phyloP scores from a whole-genome alignment of 2,113 vertebrate species.

The Pangasianodon hypophthalmus region DNA sequence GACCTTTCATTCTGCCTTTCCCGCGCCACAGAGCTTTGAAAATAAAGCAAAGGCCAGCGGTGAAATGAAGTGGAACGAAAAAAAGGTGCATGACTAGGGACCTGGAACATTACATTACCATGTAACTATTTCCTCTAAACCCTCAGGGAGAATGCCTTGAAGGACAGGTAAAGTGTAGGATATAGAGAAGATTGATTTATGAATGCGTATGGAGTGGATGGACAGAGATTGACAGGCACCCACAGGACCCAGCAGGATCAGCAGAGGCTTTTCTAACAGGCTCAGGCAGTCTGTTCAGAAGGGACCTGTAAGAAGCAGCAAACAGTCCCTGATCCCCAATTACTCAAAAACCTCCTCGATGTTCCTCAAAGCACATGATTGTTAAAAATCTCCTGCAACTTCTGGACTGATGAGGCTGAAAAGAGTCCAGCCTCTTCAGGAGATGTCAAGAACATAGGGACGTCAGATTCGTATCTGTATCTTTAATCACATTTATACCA shows the following conservation, averaged over 20 bases:
- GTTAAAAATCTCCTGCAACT: conserved; percentile 15
- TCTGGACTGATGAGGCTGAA: conserved; percentile 26
- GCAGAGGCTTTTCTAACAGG: conserved; percentile 39
- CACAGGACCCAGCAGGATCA: conserved; percentile 37
- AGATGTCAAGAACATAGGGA: not conserved
- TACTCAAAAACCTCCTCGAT: conserved; percentile 30
- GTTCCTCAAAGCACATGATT: conserved; percentile 13
- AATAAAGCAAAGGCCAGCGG: conserved; percentile 34
- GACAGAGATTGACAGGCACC: conserved; percentile 40
- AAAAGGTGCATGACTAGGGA: conserved; percentile 18
- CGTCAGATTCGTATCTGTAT: not conserved
- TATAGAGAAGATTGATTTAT: conserved; percentile 34
- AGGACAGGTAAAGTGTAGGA: conserved; percentile 23
- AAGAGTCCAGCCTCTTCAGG: conserved; percentile 9
- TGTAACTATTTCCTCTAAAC: conserved; percentile 22
- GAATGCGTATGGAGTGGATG: conserved; percentile 24
- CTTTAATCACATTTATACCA: not conserved
- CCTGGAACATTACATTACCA: conserved; percentile 38
- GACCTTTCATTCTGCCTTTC: conserved; percentile 4
- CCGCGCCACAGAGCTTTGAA: not conserved
- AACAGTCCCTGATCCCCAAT: conserved; percentile 40
- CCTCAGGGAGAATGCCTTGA: conserved; percentile 17
- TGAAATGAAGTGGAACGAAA: conserved; percentile 45
- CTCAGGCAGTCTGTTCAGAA: not conserved
- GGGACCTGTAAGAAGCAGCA: not conserved